Evolutionary conservation across 2,797 vertebrate genomes (phyloP).

Genomic region (Eupleurogrammus muticus): DNA sequence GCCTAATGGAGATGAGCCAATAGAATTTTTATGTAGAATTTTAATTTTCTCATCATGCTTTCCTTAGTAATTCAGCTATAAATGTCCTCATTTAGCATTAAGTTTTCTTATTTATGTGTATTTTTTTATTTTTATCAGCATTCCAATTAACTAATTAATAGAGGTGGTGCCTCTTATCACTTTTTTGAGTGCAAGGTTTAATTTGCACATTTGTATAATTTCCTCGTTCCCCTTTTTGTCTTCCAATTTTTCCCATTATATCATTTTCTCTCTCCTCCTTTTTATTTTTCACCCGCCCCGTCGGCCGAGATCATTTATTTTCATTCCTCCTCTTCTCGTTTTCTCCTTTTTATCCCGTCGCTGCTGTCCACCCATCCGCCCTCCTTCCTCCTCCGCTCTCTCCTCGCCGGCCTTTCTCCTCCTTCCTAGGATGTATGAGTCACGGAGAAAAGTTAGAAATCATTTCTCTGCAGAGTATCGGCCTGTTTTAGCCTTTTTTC

Average conservation of each 20-base stretch:
- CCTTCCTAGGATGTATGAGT: slow-evolving; percentile 72
- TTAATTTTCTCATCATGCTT: too few species aligned
- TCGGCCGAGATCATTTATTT: slow-evolving; percentile 29
- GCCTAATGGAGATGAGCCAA: too few species aligned
- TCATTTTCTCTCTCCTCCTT: not conserved
- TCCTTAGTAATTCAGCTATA: too few species aligned
- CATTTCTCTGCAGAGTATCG: slow-evolving; percentile 71
- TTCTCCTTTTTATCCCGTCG: slow-evolving; percentile 40
- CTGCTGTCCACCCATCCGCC: slow-evolving; percentile 32
- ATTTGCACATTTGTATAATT: not conserved
- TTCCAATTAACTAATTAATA: too few species aligned
- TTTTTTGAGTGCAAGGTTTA: too few species aligned
- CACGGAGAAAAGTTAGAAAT: slow-evolving; percentile 79
- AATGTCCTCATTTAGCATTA: too few species aligned
- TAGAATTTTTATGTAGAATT: too few species aligned
- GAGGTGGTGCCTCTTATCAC: too few species aligned
- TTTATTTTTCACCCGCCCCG: not conserved
- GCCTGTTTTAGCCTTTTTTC: slow-evolving; percentile 61
- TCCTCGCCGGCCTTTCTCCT: slow-evolving; percentile 45
- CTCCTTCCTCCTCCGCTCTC: slow-evolving; percentile 34
- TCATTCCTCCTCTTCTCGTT: slow-evolving; percentile 36
- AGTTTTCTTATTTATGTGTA: too few species aligned
- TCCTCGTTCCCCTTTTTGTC: not conserved
- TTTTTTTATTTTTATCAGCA: too few species aligned
- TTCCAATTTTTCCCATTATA: not conserved